Base-by-base conservation (phyloP, 2,888 invertebrate species). In the Thymelicus lineola region DNA sequence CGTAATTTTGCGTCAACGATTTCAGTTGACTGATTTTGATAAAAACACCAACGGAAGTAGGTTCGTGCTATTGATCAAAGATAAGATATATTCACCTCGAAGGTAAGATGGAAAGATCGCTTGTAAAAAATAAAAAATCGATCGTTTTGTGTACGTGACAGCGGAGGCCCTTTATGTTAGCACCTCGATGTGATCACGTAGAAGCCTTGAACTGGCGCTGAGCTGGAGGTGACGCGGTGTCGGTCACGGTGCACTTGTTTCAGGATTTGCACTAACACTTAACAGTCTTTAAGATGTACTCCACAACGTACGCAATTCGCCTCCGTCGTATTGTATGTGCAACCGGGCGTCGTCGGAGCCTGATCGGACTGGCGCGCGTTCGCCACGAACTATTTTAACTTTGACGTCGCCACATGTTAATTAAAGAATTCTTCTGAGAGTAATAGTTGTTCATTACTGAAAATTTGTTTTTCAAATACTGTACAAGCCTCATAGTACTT, bases 51-150 rank as follows among this genome's bases (percentile, higher is more conserved):
- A 84, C 81, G 83, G 85, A 88, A 85, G 80, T 79, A 75, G 72
- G 73, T 73, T 73, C 70, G 57, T 71, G 70, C 71, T 78, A 74
- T 73, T 77, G 77, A 75, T 71, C 72, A 63, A 66, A 72, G 80
- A 92, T 92, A 89, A 91, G 90, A 90, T 92, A 90, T 92, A 91
- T 88, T 86, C 79, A 75, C 75, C 75, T 82, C 78, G 87, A 91
- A 90, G 89, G 88, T 86, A 80, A 90, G 84, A 85, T 83, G 71
- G 69, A 73, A 72, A 72, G 67, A 85, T 74, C 75, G 80, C 67
- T 76, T 88, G 90, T 89, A 92, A 93, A 91, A 90, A 89, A 75
- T 75, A 76, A 83, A 79, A 83, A 87, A 80, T 86, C 76, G 81
- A 80, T 76, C 82, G 82, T 73, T 73, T 77, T 73, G 75, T 74